Conservation (phyloP, 1,140 invertebrate species). For the Acromyrmex echinatior region DNA sequence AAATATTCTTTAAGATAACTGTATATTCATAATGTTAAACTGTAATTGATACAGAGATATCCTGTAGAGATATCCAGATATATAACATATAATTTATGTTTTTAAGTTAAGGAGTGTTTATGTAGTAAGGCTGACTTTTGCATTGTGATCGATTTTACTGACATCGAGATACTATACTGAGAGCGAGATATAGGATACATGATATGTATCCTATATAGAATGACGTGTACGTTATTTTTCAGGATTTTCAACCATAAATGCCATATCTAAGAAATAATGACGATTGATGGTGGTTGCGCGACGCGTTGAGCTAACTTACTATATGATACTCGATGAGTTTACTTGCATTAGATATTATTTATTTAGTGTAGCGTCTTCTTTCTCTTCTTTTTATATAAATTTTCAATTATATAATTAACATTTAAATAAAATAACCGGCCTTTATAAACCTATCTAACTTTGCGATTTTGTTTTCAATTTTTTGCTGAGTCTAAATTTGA, state of each 20-base stretch:
- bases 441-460: no score
- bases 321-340: neutral
- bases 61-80: neutral
- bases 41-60: conserved; percentile 2
- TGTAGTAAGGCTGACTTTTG: conserved; percentile 5
- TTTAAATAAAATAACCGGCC: neutral
- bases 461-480: no score
- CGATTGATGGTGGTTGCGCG: conserved; percentile 43
- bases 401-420: neutral
- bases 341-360: neutral
- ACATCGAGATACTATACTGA: neutral
- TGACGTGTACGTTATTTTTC: conserved; percentile 47
- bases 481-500: no score
- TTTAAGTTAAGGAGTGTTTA: conserved; percentile 4
- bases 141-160: conserved; percentile 23
- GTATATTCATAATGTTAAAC: conserved; percentile 3
- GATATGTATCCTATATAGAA: conserved; percentile 10
- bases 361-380: neutral
- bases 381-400: neutral
- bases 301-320: conserved; percentile 20
- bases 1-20: conserved; percentile 29
- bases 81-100: neutral
- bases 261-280: conserved; percentile 58
- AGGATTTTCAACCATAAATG: conserved; percentile 54
- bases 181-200: conserved; percentile 13